Conservation (phyloP, 2,888 invertebrate genomes). For the Idaea biselata region DNA sequence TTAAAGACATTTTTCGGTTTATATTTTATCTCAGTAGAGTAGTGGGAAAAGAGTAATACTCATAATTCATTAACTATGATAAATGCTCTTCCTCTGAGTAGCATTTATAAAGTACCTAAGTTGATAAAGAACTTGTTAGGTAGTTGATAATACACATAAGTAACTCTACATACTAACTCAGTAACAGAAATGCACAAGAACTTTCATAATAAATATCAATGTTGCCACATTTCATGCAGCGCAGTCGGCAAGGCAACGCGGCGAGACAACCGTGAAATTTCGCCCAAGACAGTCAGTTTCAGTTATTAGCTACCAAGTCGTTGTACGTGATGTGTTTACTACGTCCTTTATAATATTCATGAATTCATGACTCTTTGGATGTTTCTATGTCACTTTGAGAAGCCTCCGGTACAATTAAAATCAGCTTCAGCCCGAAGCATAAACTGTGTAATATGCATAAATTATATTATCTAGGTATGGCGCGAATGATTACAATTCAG, state of each 20-base stretch:
- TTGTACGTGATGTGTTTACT: conserved; percentile 39
- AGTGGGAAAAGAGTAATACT: too few relatives aligned
- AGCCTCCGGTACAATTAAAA: background rate
- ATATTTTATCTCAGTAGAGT: too few relatives aligned
- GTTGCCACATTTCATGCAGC: conserved; percentile 1
- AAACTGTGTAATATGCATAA: background rate
- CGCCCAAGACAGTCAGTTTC: conserved; percentile 28
- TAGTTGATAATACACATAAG: background rate
- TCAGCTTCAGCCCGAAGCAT: background rate
- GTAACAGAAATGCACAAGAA: background rate
- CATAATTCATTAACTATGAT: too few relatives aligned
- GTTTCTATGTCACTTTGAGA: background rate
- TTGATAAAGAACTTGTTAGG: too few relatives aligned
- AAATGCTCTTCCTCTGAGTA: too few relatives aligned
- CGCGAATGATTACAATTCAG: background rate
- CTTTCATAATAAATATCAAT: background rate
- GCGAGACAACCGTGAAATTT: conserved; percentile 31
- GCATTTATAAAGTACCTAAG: too few relatives aligned
- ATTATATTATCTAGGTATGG: too few relatives aligned
- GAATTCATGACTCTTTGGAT: conserved; percentile 19
- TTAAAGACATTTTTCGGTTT: too few relatives aligned
- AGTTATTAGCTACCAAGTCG: conserved; percentile 31
- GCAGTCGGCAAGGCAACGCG: conserved; percentile 15
- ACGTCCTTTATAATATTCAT: conserved; percentile 38
- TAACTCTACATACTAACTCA: background rate